Evolutionary conservation across 1,140 invertebrate species (phyloP).

Genomic region (Trichoplusia ni): DNA sequence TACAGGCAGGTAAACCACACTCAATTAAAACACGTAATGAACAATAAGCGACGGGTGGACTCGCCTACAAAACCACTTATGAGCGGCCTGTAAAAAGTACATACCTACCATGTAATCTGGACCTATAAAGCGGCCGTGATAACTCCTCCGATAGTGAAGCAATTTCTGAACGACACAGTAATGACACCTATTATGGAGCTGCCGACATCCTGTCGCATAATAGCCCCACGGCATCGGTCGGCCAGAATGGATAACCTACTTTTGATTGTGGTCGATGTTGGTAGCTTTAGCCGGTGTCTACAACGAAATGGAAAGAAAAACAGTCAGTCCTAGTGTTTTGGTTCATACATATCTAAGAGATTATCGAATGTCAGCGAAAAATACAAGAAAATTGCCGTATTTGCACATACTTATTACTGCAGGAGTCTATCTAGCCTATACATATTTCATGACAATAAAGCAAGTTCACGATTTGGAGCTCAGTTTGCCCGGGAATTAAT

Average conservation of each 20-base stretch:
- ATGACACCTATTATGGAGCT: conserved; percentile 76
- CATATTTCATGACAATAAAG: too few relatives aligned
- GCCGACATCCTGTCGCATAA: conserved; percentile 76
- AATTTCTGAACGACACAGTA: conserved; percentile 77
- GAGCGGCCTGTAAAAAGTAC: conserved; percentile 34
- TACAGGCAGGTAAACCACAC: conserved; percentile 6
- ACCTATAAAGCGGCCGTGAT: conserved; percentile 74
- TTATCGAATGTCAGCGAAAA: too few relatives aligned
- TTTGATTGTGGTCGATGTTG: conserved; percentile 30
- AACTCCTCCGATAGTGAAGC: conserved; percentile 76
- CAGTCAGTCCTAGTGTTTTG: too few relatives aligned
- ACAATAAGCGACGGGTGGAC: conserved; percentile 41
- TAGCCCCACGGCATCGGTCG: conserved; percentile 52
- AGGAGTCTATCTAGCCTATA: too few relatives aligned
- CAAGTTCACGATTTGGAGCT: too few relatives aligned
- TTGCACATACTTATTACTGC: too few relatives aligned
- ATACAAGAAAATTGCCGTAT: too few relatives aligned
- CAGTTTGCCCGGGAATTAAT: too few relatives aligned
- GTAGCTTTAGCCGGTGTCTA: too few relatives aligned
- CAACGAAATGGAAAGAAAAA: too few relatives aligned
- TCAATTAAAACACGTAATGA: conserved; percentile 48
- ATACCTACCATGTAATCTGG: conserved; percentile 68
- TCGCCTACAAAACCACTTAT: conserved; percentile 36
- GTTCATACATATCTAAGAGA: too few relatives aligned
- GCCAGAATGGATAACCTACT: conserved; percentile 58